phyloP scores from a whole-genome alignment of 1,140 invertebrate species.

The Lysiphlebus fabarum region DNA sequence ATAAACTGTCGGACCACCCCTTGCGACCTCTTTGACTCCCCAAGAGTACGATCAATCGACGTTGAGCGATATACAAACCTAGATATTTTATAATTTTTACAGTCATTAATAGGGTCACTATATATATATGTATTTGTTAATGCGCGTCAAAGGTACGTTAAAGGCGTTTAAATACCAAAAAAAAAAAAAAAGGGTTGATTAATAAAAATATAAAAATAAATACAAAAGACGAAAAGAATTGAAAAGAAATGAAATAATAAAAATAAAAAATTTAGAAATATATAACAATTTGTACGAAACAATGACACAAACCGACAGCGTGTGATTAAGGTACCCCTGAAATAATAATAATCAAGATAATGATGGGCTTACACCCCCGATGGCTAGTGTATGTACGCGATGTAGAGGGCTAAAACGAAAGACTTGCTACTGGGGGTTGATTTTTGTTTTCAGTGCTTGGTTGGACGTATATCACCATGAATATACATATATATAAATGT shows the following conservation, averaged over 20 bases:
- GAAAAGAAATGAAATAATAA: slow-evolving; percentile 23
- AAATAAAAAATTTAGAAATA: slow-evolving; percentile 29
- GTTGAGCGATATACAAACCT: too few species aligned
- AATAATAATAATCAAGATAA: slow-evolving; percentile 49
- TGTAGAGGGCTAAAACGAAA: slow-evolving; percentile 19
- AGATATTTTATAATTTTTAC: background rate
- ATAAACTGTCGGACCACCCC: slow-evolving; percentile 12
- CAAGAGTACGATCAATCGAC: slow-evolving; percentile 3
- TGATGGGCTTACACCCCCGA: slow-evolving; percentile 47
- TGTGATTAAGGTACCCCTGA: slow-evolving; percentile 44
- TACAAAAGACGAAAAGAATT: background rate
- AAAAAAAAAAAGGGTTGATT: background rate
- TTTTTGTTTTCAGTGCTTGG: slow-evolving; percentile 12
- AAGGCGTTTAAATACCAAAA: too few species aligned
- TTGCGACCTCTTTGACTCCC: background rate
- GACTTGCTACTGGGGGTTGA: slow-evolving; percentile 12
- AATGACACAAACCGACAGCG: slow-evolving; percentile 42
- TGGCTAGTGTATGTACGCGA: slow-evolving; percentile 17
- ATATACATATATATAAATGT: too few species aligned
- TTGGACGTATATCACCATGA: slow-evolving; percentile 25
- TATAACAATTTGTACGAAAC: slow-evolving; percentile 40
- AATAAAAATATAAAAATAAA: background rate
- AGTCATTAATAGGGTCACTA: background rate
- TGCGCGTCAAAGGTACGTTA: background rate
- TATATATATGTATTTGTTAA: background rate